Conservation (phyloP, 2,113 vertebrate species). For the Speoplatyrhinus poulsoni region DNA sequence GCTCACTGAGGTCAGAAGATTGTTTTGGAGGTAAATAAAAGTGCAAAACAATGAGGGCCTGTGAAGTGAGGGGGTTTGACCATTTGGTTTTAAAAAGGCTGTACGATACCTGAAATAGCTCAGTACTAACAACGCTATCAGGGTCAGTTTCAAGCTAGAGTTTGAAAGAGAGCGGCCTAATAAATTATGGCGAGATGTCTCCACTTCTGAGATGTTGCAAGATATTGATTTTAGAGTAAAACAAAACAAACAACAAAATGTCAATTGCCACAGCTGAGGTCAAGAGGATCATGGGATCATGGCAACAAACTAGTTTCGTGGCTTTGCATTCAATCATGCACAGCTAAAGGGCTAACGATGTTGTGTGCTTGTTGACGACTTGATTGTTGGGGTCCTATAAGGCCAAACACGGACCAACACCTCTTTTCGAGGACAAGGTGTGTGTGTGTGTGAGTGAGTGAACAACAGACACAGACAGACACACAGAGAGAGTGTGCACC, state of each 20-base stretch:
- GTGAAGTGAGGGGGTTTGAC: not conserved
- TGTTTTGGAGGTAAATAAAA: constrained; percentile 50
- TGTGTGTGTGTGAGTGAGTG: not conserved
- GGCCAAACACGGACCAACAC: constrained; percentile 8
- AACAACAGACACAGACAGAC: constrained; percentile 3
- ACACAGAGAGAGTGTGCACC: constrained; percentile 28
- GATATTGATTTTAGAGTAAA: too few species aligned
- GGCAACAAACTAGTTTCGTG: constrained; percentile 40
- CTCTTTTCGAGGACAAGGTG: not conserved
- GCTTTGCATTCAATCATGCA: constrained; percentile 25
- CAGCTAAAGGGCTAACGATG: constrained; percentile 15
- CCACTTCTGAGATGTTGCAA: too few species aligned
- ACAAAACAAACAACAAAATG: too few species aligned
- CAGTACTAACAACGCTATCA: too few species aligned
- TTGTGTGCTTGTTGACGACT: not conserved
- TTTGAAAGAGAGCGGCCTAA: too few species aligned
- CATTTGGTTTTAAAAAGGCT: constrained; percentile 9
- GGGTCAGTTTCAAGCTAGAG: too few species aligned
- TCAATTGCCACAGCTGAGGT: constrained; percentile 13
- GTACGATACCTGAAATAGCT: constrained; percentile 2
- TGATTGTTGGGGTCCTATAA: constrained; percentile 12
- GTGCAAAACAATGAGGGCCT: constrained; percentile 47
- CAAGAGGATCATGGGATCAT: constrained; percentile 29
- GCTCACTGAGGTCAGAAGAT: constrained; percentile 55
- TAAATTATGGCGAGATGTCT: too few species aligned